These are phyloP conservation scores for Amphiprion clarkii DNA, from an alignment of 2,797 vertebrate genomes.

Conservation along the genomic window DNA sequence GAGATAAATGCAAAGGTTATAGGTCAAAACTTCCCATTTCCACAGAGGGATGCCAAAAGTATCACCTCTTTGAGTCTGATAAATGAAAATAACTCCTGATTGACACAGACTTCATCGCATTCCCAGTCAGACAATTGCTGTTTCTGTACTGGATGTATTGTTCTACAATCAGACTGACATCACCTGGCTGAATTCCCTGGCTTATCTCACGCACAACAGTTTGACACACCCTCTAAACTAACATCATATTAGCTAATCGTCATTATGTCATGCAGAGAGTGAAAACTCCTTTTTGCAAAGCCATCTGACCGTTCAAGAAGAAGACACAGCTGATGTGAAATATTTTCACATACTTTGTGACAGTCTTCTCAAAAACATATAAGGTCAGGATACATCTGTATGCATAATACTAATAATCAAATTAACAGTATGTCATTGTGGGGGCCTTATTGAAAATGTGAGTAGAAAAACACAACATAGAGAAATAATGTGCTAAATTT, in stretches of 20 bases:
- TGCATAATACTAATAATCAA: too few species aligned
- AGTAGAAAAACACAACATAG: not conserved
- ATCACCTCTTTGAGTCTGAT: slow-evolving; percentile 55
- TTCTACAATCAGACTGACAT: slow-evolving; percentile 28
- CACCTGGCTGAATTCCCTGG: slow-evolving; percentile 23
- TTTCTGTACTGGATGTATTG: slow-evolving; percentile 28
- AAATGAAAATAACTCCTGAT: slow-evolving; percentile 34
- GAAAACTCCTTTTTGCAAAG: not conserved
- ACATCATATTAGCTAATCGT: slow-evolving; percentile 9
- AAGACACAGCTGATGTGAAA: not conserved
- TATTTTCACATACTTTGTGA: not conserved
- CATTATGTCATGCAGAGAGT: not conserved
- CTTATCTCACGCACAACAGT: slow-evolving; percentile 13
- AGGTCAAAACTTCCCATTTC: slow-evolving; percentile 57
- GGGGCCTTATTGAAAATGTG: not conserved
- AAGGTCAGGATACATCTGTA: not conserved
- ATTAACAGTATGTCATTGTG: too few species aligned
- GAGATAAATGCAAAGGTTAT: slow-evolving; percentile 39
- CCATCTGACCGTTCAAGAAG: not conserved
- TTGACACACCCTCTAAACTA: slow-evolving; percentile 35
- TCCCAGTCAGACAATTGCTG: slow-evolving; percentile 21
- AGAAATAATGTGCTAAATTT: too few species aligned
- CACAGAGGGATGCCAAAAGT: slow-evolving; percentile 60
- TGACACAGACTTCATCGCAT: not conserved
- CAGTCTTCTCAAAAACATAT: not conserved